Conservation (phyloP, 2,888 invertebrate genomes). For the Strigamia crassipes region DNA sequence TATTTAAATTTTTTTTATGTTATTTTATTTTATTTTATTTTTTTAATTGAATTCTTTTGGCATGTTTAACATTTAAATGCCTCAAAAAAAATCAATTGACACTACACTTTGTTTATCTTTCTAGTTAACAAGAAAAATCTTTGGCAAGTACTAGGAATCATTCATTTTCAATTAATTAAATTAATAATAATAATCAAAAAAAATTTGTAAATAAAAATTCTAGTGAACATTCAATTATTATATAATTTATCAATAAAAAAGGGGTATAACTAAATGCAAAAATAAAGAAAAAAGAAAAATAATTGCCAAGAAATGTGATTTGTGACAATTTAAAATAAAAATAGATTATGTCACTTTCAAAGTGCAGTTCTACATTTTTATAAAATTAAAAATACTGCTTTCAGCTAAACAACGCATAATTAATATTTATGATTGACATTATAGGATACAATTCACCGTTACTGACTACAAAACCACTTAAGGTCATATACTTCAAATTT, state of each 20-base stretch:
- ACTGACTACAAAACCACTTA: slow-evolving; percentile 34
- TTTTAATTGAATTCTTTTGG: slow-evolving; percentile 19
- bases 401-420: slow-evolving; percentile 38
- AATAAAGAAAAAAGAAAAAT: too few species aligned
- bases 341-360: slow-evolving; percentile 39
- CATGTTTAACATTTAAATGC: slow-evolving; percentile 33
- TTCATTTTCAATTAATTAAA: slow-evolving; percentile 27
- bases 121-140: slow-evolving; percentile 36
- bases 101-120: slow-evolving; percentile 12
- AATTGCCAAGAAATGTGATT: slow-evolving; percentile 32
- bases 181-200: neutral
- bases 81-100: slow-evolving; percentile 36
- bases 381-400: slow-evolving; percentile 41
- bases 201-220: slow-evolving; percentile 24
- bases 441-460: slow-evolving; percentile 43
- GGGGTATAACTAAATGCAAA: slow-evolving; percentile 16
- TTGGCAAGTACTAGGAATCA: slow-evolving; percentile 33
- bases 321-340: slow-evolving; percentile 41
- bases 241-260: slow-evolving; percentile 14
- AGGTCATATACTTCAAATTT: slow-evolving; percentile 33
- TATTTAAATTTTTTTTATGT: neutral
- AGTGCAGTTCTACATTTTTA: slow-evolving; percentile 39
- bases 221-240: slow-evolving; percentile 9
- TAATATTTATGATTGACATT: slow-evolving; percentile 29
- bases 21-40: neutral